phyloP scores from a whole-genome alignment of 2,113 vertebrate species.

The Ceyx melanurus region DNA sequence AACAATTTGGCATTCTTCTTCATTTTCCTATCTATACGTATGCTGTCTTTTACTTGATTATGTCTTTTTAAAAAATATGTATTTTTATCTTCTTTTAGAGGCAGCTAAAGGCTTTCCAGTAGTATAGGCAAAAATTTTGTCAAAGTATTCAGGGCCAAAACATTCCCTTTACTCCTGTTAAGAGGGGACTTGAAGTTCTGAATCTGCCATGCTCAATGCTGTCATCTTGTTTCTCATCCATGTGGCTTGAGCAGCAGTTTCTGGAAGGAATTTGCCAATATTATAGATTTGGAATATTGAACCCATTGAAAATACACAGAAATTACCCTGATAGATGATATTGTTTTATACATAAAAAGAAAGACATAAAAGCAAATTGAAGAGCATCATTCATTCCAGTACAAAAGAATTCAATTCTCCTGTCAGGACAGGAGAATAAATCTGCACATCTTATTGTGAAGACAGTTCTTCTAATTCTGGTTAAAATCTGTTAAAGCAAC shows the following conservation, averaged over 20 bases:
- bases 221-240: background rate
- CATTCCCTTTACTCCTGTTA: fast-evolving
- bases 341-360: background rate
- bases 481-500: background rate
- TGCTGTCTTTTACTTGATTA: background rate
- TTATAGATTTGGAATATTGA: background rate
- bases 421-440: background rate
- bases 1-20: background rate
- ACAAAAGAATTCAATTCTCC: background rate
- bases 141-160: fast-evolving
- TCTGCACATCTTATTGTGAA: background rate
- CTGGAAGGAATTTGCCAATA: background rate
- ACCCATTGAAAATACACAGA: background rate
- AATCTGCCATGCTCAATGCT: fast-evolving
- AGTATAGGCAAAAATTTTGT: background rate
- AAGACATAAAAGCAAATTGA: background rate
- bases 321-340: background rate
- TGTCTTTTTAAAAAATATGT: background rate
- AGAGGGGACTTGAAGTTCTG: background rate
- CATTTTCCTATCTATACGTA: background rate
- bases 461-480: background rate
- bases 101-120: background rate
- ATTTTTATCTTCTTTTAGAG: background rate
- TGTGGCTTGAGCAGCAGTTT: background rate
- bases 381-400: background rate